Evolutionary conservation across 2,797 vertebrate genomes (phyloP), one percentile per base, ranked within the genome.

Genomic region (Microhierax caerulescens): DNA sequence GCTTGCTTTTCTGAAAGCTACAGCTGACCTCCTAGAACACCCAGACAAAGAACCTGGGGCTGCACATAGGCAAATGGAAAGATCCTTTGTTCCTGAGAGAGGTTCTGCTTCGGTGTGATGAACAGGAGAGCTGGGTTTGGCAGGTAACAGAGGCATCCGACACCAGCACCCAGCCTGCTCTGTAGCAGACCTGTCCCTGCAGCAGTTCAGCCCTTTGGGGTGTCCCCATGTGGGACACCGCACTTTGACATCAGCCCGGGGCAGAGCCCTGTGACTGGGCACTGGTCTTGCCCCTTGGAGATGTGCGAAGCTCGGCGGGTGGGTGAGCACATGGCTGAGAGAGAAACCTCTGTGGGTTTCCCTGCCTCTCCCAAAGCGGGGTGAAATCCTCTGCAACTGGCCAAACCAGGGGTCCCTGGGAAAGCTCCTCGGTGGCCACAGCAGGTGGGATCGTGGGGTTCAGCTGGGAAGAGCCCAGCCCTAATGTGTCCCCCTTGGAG

Each of bases 381-480:
- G 4, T 41, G 43, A 74, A 43, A 43, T n/a, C 21, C 32, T 56
- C 21, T 9, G 27, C 50, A n/a, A 36, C 10, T 27, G 30, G 18
- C 23, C 51, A 21, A 18, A 0, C 14, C 1, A 11, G 51, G 0
- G 4, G 36, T 64, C 39, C 56, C 24, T 47, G 74, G 48, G 39
- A 54, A 64, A 73, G 10, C 57, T 57, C 25, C 16, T n/a, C 0
- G 2, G n/a, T 0, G 2, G 28, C 21, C 0, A 0, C 43, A 32
- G 50, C 1, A 1, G 17, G 1, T 5, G 25, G 54, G 25, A 23
- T 17, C 0, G 1, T 19, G 59, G 0, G 0, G 67, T 7, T 88
- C 36, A 57, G 41, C 16, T 1, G 25, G 13, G 56, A 41, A 5
- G 45, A 50, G 48, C 70, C 27, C 34, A 22, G 51, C 22, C 30